phyloP scores from a whole-genome alignment of 2,888 invertebrate species.

The Heliothis peltigera region DNA sequence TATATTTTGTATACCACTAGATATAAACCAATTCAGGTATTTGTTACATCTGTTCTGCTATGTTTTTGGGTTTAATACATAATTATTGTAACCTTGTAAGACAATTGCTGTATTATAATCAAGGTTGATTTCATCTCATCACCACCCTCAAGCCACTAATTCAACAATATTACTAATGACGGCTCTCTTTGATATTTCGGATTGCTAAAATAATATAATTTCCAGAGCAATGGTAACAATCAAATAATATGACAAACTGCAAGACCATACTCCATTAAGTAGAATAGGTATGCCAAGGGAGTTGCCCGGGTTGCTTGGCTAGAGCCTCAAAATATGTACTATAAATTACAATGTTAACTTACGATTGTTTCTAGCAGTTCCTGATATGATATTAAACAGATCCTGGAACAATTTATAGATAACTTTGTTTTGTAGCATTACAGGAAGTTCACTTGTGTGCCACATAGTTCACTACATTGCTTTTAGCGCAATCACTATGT shows the following conservation, averaged over 20 bases:
- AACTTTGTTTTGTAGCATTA: conserved; percentile 37
- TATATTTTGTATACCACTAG: no score
- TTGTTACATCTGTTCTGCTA: no score
- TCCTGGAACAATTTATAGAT: conserved; percentile 78
- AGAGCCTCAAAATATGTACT: conserved; percentile 12
- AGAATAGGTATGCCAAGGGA: no score
- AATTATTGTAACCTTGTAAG: neutral
- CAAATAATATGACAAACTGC: neutral
- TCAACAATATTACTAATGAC: neutral
- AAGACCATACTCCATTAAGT: no score
- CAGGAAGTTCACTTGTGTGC: conserved; percentile 12
- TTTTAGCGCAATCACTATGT: neutral
- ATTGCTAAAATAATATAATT: neutral
- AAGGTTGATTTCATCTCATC: neutral
- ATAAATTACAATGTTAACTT: conserved; percentile 65
- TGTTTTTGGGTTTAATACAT: no score
- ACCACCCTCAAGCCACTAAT: neutral
- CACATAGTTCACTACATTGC: conserved; percentile 10
- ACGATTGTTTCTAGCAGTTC: conserved; percentile 67
- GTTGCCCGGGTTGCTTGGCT: neutral
- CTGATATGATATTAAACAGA: conserved; percentile 73
- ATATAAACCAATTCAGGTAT: neutral
- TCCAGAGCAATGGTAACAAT: neutral
- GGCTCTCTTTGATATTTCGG: neutral
- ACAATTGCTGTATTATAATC: neutral